Base-by-base conservation (phyloP, 1,140 invertebrate species). In the Heterodera schachtii region DNA sequence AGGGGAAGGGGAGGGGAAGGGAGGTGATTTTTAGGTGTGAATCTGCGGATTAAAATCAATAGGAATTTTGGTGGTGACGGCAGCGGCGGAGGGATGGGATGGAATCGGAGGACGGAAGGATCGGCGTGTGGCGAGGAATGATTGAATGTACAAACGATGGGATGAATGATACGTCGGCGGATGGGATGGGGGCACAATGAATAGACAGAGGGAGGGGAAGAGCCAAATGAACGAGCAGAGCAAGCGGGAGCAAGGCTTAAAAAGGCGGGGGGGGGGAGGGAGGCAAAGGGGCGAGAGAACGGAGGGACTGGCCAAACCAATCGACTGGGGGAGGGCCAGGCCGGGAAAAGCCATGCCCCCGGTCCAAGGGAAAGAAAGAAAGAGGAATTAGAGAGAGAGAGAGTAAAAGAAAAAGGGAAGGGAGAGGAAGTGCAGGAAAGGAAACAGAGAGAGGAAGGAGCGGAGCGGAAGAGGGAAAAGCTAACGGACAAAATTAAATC, bases 51-150 rank as follows among this genome's bases (percentile, higher is more conserved):
- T 11, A 52, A 52, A 8, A 11, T 52, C 6, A 52, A 19, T 9
- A 52, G 47, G 5, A 78, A 66, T 66, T 47, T 46, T 64, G 75
- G 67, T 31, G 67, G 47, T 31, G 57, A 52, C 47, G 75, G 43
- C 7, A 47, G 60, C 41, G 31, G 70, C 21, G 74, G 57, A 49
- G 16, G 70, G 43, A 66, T 46, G 21, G 16, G 41, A 49, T 46
- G 64, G 77, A 57, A 66, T 13, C n/a, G 46, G 19, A 19, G 31
- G 49, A 52, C 31, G 31, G 31, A 52, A 52, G 49, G 49, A 52
- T 52, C 49, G 49, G 49, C 49, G 49, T 52, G 49, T 52, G 49
- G 49, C 31, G 31, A 31, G 31, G 1, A 31, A 11, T 52, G 49
- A 52, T 8, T 52, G 49, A 11, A 52, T 52, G 49, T 52, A 52